Percentiles rank a stretch among this genome's conserved stretches.
phyloP scores from a whole-genome alignment of 2,113 vertebrate species.

The Empidonax alnorum region DNA sequence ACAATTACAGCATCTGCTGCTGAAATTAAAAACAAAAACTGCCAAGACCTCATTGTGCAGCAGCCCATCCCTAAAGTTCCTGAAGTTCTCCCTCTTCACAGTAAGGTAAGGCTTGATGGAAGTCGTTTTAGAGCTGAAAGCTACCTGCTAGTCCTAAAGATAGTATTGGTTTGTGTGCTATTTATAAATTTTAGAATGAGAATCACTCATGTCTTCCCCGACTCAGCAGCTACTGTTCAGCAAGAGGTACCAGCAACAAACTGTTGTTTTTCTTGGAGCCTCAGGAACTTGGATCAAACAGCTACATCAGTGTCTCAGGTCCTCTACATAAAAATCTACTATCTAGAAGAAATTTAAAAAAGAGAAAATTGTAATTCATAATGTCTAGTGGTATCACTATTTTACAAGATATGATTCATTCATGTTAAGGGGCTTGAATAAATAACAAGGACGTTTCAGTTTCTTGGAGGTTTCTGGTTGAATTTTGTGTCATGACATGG shows the following conservation, averaged over 20 bases:
- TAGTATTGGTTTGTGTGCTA: neutral
- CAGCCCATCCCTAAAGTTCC: neutral
- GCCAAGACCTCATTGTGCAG: neutral
- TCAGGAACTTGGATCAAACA: neutral
- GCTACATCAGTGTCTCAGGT: neutral
- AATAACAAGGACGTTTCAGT: neutral
- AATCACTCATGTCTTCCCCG: accelerated
- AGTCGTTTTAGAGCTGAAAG: neutral
- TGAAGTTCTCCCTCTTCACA: neutral
- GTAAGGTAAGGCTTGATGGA: neutral
- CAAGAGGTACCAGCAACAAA: neutral
- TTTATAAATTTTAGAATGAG: neutral
- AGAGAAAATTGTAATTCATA: neutral
- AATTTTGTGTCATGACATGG: neutral
- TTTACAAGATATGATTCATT: neutral
- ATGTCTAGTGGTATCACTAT: neutral
- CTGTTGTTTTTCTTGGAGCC: neutral
- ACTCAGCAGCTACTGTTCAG: neutral
- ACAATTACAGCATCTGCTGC: neutral
- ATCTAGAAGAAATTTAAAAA: neutral
- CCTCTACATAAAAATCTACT: neutral
- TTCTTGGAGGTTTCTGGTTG: neutral
- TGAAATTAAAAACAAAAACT: neutral
- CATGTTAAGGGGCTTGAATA: neutral
- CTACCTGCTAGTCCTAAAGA: neutral